phyloP scores from a whole-genome alignment of 2,113 vertebrate genomes.

The Istiophorus platypterus region DNA sequence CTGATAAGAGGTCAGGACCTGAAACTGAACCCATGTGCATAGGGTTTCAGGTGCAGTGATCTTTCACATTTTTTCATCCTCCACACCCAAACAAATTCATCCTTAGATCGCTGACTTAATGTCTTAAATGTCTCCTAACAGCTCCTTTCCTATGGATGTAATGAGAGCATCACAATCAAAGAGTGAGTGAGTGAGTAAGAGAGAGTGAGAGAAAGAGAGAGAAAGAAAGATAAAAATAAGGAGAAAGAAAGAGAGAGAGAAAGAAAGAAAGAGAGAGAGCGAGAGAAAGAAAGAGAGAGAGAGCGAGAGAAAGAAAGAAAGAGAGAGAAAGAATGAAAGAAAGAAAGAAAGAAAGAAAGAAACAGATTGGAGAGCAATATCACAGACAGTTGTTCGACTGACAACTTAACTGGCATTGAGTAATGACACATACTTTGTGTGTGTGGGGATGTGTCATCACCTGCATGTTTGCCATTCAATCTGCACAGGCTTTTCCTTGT shows the following conservation, averaged over 20 bases:
- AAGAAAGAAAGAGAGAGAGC: background rate
- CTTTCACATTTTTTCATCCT: conserved; percentile 41
- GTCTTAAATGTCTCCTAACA: conserved; percentile 11
- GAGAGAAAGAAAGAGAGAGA: background rate
- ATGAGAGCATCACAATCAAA: background rate
- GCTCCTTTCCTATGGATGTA: background rate
- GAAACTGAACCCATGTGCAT: conserved; percentile 66
- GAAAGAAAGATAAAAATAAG: background rate
- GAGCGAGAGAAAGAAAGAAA: background rate
- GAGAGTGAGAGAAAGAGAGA: background rate
- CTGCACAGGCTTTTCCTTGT: conserved; percentile 79
- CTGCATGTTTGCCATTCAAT: conserved; percentile 85
- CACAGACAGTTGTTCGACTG: conserved; percentile 58
- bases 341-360: conserved; percentile 1
- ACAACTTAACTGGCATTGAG: conserved; percentile 70
- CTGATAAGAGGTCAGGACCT: conserved; percentile 70
- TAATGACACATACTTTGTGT: conserved; percentile 82
- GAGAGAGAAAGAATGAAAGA: background rate
- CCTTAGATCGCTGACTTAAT: conserved; percentile 8
- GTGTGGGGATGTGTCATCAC: conserved; percentile 82
- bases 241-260: conserved; percentile 3
- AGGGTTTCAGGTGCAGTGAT: conserved; percentile 63
- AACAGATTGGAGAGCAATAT: conserved; percentile 20
- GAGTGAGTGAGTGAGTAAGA: background rate
- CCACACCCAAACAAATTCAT: conserved; percentile 45